A percentile compares a stretch with the other conserved stretches of the same genome.
phyloP scores from a whole-genome alignment of 1,140 invertebrate genomes.

The Formica exsecta region DNA sequence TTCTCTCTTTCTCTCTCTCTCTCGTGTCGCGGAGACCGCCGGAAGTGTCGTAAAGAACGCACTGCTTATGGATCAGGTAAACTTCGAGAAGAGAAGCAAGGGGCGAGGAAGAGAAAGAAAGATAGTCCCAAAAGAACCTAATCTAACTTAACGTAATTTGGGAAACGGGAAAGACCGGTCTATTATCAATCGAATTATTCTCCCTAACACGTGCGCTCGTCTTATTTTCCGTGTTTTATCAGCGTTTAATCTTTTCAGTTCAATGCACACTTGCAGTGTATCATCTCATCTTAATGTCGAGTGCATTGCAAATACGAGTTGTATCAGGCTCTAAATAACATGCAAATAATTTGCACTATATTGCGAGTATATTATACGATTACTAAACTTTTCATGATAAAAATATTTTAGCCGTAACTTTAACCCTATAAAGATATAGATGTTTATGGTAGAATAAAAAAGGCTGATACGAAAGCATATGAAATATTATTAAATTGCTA shows the following conservation, averaged over 20 bases:
- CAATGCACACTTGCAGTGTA: not conserved
- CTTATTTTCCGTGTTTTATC: not conserved
- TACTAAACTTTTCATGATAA: not conserved
- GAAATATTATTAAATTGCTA: not conserved
- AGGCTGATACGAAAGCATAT: not conserved
- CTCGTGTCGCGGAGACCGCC: conserved; percentile 59
- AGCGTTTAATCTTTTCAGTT: not conserved
- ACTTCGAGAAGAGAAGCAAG: conserved; percentile 28
- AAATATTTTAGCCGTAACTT: not conserved
- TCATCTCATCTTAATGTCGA: not conserved
- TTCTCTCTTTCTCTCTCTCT: conserved; percentile 21
- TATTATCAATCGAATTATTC: not conserved
- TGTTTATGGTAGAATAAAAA: conserved; percentile 1
- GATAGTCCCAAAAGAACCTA: not conserved
- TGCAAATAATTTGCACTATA: conserved; percentile 7
- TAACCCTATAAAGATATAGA: not conserved
- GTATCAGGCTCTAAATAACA: not conserved
- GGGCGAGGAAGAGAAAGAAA: not conserved
- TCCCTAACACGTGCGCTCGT: not conserved
- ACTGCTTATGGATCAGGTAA: conserved; percentile 65
- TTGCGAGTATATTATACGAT: not conserved
- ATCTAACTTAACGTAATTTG: conserved; percentile 21
- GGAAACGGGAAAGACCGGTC: not conserved
- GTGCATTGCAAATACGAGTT: not conserved
- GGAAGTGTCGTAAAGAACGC: conserved; percentile 76